Percentiles rank a stretch among this genome's conserved stretches.
phyloP scores from a whole-genome alignment of 2,113 vertebrate genomes.

The Syngnathus scovelli region DNA sequence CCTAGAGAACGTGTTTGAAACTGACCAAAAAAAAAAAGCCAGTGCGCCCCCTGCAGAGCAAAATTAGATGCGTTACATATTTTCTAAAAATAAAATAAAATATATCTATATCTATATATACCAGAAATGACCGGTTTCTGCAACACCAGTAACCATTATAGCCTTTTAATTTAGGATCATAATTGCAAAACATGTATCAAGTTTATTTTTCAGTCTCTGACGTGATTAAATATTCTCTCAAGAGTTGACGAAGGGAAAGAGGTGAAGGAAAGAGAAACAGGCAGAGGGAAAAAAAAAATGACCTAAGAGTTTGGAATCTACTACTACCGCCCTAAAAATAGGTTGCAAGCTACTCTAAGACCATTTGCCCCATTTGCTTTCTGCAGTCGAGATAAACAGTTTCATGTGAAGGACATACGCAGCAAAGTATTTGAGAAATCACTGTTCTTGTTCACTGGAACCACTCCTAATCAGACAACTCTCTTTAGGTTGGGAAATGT shows the following conservation, averaged over 20 bases:
- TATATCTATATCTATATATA: neutral
- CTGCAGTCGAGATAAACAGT: slow-evolving; percentile 52
- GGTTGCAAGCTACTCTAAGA: slow-evolving; percentile 50
- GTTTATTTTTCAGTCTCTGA: slow-evolving; percentile 24
- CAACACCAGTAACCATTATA: slow-evolving; percentile 23
- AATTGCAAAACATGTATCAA: slow-evolving; percentile 19
- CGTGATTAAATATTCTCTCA: slow-evolving; percentile 30
- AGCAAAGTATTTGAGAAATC: slow-evolving; percentile 50
- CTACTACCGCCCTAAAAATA: slow-evolving; percentile 68
- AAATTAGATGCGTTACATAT: neutral
- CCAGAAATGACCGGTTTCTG: slow-evolving; percentile 46
- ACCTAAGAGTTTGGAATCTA: slow-evolving; percentile 65
- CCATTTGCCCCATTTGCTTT: slow-evolving; percentile 27
- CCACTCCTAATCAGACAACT: slow-evolving; percentile 39
- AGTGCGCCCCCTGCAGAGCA: slow-evolving; percentile 43
- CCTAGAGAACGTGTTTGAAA: slow-evolving; percentile 28
- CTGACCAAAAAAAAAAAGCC: neutral
- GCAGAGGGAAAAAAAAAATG: slow-evolving; percentile 57
- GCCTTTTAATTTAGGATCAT: slow-evolving; percentile 32
- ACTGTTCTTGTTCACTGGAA: slow-evolving; percentile 51
- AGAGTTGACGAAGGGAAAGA: slow-evolving; percentile 12
- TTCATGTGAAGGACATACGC: slow-evolving; percentile 60
- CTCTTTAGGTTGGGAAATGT: slow-evolving; percentile 52
- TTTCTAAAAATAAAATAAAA: too few species aligned
- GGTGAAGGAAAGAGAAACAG: slow-evolving; percentile 44